phyloP scores from a whole-genome alignment of 2,113 vertebrate genomes.

The Corythornis madagascariensis region DNA sequence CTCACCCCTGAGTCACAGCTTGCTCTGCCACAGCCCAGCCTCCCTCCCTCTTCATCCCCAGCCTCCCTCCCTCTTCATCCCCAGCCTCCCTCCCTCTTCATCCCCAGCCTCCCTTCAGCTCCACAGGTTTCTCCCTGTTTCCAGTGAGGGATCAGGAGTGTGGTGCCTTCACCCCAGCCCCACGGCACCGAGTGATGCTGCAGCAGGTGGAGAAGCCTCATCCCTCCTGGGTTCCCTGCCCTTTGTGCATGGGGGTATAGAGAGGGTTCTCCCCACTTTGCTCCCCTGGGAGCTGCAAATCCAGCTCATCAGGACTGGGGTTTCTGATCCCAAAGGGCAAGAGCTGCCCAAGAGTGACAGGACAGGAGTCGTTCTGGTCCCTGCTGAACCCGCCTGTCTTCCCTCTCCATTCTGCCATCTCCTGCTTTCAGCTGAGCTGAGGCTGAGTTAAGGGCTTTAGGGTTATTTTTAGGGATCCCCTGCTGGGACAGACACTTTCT shows the following conservation, averaged over 20 bases:
- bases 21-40: accelerated
- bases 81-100: accelerated
- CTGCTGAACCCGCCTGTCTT: neutral
- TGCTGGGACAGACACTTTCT: neutral
- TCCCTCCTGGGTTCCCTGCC: neutral
- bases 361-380: neutral
- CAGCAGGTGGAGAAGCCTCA: accelerated
- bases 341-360: accelerated
- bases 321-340: neutral
- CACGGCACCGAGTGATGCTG: accelerated
- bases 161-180: accelerated
- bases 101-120: neutral
- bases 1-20: slow-evolving; percentile 9
- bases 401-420: neutral
- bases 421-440: neutral
- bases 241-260: accelerated
- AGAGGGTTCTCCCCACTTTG: neutral
- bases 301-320: accelerated
- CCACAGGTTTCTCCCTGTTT: accelerated
- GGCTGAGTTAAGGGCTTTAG: accelerated
- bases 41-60: neutral
- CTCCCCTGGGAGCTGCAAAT: neutral
- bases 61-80: neutral
- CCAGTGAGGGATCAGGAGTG: accelerated
- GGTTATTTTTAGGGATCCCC: accelerated